These are phyloP conservation scores for Anolis carolinensis DNA, from an alignment of 2,113 vertebrate species.

Conservation along the genomic window DNA sequence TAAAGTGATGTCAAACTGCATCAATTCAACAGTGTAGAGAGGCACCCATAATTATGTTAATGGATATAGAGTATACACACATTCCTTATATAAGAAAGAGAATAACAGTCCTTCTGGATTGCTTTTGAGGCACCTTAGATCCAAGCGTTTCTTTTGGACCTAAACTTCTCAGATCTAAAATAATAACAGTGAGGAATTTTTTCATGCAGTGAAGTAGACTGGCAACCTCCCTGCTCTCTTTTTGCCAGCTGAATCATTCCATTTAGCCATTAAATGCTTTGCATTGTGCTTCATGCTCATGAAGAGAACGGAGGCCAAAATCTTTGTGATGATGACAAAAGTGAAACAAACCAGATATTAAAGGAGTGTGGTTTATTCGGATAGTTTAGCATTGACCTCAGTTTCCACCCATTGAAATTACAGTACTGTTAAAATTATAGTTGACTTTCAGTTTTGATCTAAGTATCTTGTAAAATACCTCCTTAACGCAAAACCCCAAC, in stretches of 20 bases:
- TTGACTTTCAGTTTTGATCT: slow-evolving; percentile 13
- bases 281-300: neutral
- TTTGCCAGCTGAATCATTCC: neutral
- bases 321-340: slow-evolving; percentile 16
- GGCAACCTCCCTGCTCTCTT: no score
- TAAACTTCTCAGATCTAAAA: no score
- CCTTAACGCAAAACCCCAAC: slow-evolving; percentile 12
- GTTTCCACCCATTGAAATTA: slow-evolving; percentile 15
- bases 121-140: no score
- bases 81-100: neutral
- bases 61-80: neutral
- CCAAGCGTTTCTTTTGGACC: no score
- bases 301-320: neutral
- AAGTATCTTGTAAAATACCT: slow-evolving; percentile 11
- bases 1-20: no score
- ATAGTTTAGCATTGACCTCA: slow-evolving; percentile 37
- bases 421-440: slow-evolving; percentile 26
- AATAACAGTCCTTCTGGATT: neutral
- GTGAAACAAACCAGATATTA: slow-evolving; percentile 36
- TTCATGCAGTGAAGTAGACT: no score
- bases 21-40: no score
- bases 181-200: no score
- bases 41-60: no score
- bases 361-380: slow-evolving; percentile 25
- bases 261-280: slow-evolving; percentile 3